Evolutionary conservation across 2,888 invertebrate species (phyloP).

Genomic region (Cheilosia soror): DNA sequence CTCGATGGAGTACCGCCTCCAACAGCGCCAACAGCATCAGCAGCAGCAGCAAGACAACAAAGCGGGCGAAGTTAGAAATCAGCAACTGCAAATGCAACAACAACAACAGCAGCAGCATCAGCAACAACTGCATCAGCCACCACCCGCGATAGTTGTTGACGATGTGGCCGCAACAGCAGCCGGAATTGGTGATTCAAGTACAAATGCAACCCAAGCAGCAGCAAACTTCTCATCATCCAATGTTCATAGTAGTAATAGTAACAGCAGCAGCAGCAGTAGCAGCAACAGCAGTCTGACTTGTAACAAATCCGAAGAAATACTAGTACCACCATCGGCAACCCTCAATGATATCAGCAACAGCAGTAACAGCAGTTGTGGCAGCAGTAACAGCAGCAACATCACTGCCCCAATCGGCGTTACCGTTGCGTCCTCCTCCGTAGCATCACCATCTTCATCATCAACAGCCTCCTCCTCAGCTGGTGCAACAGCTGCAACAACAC

Average conservation of each 20-base stretch:
- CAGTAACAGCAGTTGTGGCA: conserved; percentile 77
- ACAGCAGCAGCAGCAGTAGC: conserved; percentile 81
- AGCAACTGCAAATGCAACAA: conserved; percentile 45
- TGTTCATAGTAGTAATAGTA: conserved; percentile 81
- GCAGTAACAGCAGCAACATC: conserved; percentile 73
- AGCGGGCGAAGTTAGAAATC: conserved; percentile 45
- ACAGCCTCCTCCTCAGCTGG: conserved; percentile 74
- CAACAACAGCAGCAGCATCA: conserved; percentile 54
- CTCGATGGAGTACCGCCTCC: conserved; percentile 81
- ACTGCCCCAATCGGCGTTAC: conserved; percentile 57
- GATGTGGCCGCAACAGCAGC: conserved; percentile 32
- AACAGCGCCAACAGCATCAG: conserved; percentile 79
- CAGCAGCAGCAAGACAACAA: conserved; percentile 75
- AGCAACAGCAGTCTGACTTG: conserved; percentile 68
- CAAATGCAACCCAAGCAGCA: conserved; percentile 63
- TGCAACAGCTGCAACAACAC: conserved; percentile 77
- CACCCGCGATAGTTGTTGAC: conserved; percentile 71
- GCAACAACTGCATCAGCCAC: conserved; percentile 54
- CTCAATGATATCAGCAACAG: conserved; percentile 75
- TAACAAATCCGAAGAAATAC: conserved; percentile 72
- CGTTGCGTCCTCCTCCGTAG: conserved; percentile 46
- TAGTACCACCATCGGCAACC: conserved; percentile 71
- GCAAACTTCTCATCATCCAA: conserved; percentile 72
- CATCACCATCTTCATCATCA: conserved; percentile 76
- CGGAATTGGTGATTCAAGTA: conserved; percentile 66